Conservation (phyloP, 2,113 vertebrate species). For the Labrus mixtus region DNA sequence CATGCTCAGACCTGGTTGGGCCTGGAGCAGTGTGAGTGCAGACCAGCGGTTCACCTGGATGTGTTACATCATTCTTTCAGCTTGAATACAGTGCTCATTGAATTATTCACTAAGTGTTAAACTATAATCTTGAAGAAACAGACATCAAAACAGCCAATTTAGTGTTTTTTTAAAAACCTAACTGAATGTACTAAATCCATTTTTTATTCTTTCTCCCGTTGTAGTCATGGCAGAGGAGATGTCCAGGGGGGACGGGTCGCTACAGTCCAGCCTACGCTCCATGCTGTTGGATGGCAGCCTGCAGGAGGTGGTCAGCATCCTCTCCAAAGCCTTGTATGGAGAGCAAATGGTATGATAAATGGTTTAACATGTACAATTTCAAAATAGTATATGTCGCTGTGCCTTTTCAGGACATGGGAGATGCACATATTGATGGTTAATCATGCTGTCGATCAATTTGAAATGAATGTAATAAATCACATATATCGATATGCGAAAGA, state of each 20-base stretch:
- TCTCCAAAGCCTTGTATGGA: conserved; percentile 95
- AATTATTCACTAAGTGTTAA: too few relatives aligned
- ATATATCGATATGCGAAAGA: not conserved
- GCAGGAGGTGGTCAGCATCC: conserved; percentile 91
- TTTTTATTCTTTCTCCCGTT: conserved; percentile 38
- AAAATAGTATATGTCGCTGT: not conserved
- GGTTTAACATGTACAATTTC: too few relatives aligned
- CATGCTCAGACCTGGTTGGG: too few relatives aligned
- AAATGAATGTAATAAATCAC: too few relatives aligned
- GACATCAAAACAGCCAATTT: too few relatives aligned
- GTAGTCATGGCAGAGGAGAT: conserved; percentile 94
- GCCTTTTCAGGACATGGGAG: not conserved
- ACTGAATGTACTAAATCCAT: conserved; percentile 1
- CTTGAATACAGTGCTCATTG: too few relatives aligned
- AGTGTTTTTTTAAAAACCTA: not conserved
- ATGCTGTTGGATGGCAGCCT: conserved; percentile 97
- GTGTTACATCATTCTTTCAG: too few relatives aligned
- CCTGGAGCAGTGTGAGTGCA: too few relatives aligned
- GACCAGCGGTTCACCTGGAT: too few relatives aligned
- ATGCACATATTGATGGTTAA: too few relatives aligned
- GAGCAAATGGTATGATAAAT: conserved; percentile 92
- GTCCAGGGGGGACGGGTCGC: conserved; percentile 89
- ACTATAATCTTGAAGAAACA: too few relatives aligned
- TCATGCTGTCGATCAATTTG: too few relatives aligned
- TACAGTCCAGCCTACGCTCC: conserved; percentile 91